Percentiles rank a stretch among this genome's conserved stretches.
Evolutionary conservation across 2,888 invertebrate species (phyloP).

Genomic region (Trichopria drosophilae): DNA sequence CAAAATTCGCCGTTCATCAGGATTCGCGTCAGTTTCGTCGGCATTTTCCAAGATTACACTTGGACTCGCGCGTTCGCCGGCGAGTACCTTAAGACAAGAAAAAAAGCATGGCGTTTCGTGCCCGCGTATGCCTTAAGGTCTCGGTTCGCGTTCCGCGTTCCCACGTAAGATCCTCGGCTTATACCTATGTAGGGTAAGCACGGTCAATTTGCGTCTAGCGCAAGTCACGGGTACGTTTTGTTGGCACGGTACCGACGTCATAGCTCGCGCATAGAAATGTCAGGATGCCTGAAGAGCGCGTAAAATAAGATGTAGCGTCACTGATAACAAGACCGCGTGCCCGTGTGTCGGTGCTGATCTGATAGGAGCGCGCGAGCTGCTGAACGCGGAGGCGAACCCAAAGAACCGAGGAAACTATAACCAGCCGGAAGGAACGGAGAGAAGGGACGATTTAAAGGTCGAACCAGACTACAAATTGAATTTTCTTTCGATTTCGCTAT

Average conservation of each 20-base stretch:
- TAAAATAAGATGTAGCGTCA: slow-evolving; percentile 58
- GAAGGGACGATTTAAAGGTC: no score
- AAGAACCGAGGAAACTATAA: no score
- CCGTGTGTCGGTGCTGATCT: slow-evolving; percentile 26
- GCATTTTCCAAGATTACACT: no score
- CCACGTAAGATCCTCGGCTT: slow-evolving; percentile 20
- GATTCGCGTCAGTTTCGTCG: no score
- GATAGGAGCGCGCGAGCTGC: slow-evolving; percentile 13
- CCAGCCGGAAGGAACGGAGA: no score
- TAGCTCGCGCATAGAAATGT: slow-evolving; percentile 58
- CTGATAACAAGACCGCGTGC: slow-evolving; percentile 52
- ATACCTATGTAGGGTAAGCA: slow-evolving; percentile 35
- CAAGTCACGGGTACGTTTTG: slow-evolving; percentile 51
- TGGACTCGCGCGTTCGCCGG: no score
- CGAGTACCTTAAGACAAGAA: no score
- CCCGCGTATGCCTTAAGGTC: no score
- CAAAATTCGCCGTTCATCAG: no score
- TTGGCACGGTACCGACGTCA: slow-evolving; percentile 54
- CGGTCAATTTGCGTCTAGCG: slow-evolving; percentile 58
- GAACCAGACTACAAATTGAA: no score
- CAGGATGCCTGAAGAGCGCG: slow-evolving; percentile 52
- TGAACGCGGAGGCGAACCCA: slow-evolving; percentile 27
- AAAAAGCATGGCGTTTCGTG: no score
- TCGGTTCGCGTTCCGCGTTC: slow-evolving; percentile 30
- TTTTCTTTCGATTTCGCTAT: no score